A percentile compares a stretch with the other conserved stretches of the same genome.
These are phyloP conservation scores for Pyrgilauda ruficollis DNA, from an alignment of 2,113 vertebrate genomes.

Conservation along the genomic window DNA sequence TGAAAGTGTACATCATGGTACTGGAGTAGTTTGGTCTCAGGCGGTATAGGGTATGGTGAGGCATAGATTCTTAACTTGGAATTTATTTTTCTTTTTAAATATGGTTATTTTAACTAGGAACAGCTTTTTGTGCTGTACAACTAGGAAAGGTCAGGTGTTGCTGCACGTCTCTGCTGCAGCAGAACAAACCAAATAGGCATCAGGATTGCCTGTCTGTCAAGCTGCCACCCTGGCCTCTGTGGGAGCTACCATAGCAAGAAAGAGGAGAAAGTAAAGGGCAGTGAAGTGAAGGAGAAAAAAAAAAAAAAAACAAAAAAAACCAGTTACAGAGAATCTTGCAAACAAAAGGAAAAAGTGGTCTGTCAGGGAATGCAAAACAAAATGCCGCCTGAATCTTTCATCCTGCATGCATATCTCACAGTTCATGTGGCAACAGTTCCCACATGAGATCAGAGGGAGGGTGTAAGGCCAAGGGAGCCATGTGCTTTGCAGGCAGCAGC, in stretches of 20 bases:
- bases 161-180: background rate
- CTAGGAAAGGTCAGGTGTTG: background rate
- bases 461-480: background rate
- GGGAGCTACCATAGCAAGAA: background rate
- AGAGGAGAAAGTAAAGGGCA: background rate
- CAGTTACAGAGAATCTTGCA: background rate
- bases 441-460: background rate
- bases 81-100: background rate
- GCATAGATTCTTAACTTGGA: background rate
- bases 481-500: conserved; percentile 5
- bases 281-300: background rate
- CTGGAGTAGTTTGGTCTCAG: background rate
- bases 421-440: background rate
- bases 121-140: background rate
- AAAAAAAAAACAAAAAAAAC: background rate
- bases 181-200: background rate
- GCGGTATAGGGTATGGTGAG: background rate
- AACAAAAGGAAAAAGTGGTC: background rate
- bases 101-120: background rate
- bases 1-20: rapidly evolving
- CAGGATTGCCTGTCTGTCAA: background rate
- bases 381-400: conserved; percentile 34
- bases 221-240: background rate
- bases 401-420: background rate
- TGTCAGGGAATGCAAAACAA: background rate